These are phyloP conservation scores for Eupithecia vulgata DNA, from an alignment of 2,888 invertebrate species.

Conservation along the genomic window DNA sequence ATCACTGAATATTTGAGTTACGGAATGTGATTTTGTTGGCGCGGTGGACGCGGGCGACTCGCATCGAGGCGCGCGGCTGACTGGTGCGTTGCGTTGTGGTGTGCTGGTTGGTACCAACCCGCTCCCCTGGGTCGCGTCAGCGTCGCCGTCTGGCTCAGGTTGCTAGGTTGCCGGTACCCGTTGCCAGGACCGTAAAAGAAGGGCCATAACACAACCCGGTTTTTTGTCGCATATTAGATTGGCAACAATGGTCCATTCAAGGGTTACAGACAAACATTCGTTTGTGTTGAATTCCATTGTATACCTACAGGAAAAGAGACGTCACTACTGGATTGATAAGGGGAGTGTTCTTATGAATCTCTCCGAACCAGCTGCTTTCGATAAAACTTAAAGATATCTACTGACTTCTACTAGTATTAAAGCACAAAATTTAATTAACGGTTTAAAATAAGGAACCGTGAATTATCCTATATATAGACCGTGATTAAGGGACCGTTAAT, in stretches of 20 bases:
- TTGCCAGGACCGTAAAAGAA: conserved; percentile 67
- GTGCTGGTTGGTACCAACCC: conserved; percentile 27
- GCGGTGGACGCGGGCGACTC: conserved; percentile 58
- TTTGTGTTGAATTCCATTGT: background rate
- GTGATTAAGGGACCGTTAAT: background rate
- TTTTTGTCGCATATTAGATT: conserved; percentile 78
- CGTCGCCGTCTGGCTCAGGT: conserved; percentile 36
- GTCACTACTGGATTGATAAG: background rate
- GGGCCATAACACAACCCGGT: conserved; percentile 66
- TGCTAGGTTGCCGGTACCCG: conserved; percentile 53
- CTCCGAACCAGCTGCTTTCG: background rate
- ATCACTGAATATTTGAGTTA: conserved; percentile 37
- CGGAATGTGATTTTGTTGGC: conserved; percentile 32
- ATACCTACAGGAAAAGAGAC: background rate
- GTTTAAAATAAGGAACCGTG: background rate
- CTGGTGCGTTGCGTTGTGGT: conserved; percentile 52
- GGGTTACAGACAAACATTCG: background rate
- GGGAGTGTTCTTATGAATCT: background rate
- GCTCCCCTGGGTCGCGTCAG: conserved; percentile 41
- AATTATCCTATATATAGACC: no score
- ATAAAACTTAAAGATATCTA: background rate
- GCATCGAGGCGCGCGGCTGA: conserved; percentile 67
- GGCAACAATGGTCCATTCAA: conserved; percentile 71
- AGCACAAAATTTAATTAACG: background rate
- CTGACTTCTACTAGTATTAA: background rate